These are phyloP conservation scores for Oxyteleia sp. DNA, from an alignment of 2,888 invertebrate species.

Conservation along the genomic window DNA sequence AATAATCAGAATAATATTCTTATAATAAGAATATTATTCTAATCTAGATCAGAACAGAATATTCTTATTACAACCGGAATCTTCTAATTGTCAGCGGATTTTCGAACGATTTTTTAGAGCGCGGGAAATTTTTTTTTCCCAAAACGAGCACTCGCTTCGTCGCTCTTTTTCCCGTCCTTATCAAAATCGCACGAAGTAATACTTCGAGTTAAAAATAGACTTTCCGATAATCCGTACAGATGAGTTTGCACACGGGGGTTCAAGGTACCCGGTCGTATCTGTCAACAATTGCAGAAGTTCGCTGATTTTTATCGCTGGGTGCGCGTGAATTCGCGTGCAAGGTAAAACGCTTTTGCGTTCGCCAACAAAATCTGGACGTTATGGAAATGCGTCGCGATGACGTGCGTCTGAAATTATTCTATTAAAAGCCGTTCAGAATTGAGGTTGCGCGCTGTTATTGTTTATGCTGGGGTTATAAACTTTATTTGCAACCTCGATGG, in stretches of 20 bases:
- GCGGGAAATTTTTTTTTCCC: no score
- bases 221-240: constrained; percentile 27
- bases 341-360: background rate
- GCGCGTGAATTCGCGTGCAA: constrained; percentile 2
- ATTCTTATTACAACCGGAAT: no score
- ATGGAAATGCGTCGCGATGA: constrained; percentile 20
- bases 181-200: constrained; percentile 10
- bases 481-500: constrained; percentile 21
- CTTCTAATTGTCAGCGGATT: no score
- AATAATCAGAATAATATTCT: no score
- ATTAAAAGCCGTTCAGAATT: constrained; percentile 57
- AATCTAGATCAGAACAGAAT: no score
- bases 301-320: constrained; percentile 15
- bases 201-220: constrained; percentile 17
- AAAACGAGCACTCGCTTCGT: constrained; percentile 6
- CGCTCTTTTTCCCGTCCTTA: background rate
- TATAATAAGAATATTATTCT: no score
- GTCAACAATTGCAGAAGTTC: constrained; percentile 10
- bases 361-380: constrained; percentile 4
- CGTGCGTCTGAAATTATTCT: constrained; percentile 31
- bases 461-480: constrained; percentile 33
- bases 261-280: constrained; percentile 13
- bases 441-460: constrained; percentile 37
- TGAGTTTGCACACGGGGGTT: constrained; percentile 15
- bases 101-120: no score